These are phyloP conservation scores for Helogale parvula DNA, from an alignment of 2,113 vertebrate species.

Conservation along the genomic window DNA sequence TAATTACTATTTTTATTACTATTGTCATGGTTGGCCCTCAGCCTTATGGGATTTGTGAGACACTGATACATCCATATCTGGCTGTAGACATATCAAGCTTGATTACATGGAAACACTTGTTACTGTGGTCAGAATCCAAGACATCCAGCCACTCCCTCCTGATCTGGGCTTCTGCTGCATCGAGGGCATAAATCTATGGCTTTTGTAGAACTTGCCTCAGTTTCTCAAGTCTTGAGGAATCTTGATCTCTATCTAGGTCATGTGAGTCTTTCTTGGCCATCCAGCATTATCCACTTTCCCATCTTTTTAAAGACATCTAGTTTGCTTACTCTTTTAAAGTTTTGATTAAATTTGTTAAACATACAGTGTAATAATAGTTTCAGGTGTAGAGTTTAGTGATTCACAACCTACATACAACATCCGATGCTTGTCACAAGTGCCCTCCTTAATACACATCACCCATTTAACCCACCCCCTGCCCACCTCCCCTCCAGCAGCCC, in stretches of 20 bases:
- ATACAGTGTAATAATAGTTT: not conserved
- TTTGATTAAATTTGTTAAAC: not conserved
- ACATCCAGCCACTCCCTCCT: rapidly evolving
- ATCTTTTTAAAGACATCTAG: not conserved
- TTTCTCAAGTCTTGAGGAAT: not conserved
- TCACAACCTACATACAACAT: not conserved
- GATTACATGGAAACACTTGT: not conserved
- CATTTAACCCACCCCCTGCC: not conserved
- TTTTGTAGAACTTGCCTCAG: not conserved
- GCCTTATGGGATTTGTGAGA: not conserved
- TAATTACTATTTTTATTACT: not conserved
- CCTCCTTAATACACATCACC: not conserved
- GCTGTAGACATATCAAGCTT: not conserved
- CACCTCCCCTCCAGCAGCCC: not conserved
- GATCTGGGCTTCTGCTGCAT: not conserved
- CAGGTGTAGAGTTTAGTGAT: not conserved
- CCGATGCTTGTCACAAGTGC: not conserved
- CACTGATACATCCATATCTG: not conserved
- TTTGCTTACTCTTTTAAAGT: not conserved
- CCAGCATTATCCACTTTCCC: not conserved
- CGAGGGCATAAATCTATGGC: not conserved
- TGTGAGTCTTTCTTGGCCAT: not conserved
- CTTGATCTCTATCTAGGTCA: not conserved
- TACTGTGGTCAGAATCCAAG: not conserved
- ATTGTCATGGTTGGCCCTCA: not conserved